phyloP scores from a whole-genome alignment of 2,888 invertebrate species.

The Calameuta idolon region DNA sequence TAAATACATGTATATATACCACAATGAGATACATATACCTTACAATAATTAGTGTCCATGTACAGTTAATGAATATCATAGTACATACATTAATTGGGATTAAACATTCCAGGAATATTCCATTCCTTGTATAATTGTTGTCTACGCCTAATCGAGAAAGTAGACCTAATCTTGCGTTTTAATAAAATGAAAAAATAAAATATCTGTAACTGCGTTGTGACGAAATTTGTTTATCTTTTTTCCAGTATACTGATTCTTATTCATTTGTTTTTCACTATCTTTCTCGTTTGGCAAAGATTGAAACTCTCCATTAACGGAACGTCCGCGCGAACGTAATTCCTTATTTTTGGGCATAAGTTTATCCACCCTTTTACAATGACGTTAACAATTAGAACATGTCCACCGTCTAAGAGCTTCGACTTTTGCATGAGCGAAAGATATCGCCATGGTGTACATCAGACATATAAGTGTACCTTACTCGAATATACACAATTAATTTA shows the following conservation, averaged over 20 bases:
- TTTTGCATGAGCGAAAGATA: neutral
- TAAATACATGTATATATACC: constrained; percentile 11
- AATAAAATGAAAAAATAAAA: neutral
- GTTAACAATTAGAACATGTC: neutral
- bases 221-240: neutral
- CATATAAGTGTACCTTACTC: too few species aligned
- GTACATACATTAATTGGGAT: constrained; percentile 12
- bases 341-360: neutral
- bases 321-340: neutral
- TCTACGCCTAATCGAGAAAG: neutral
- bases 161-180: neutral
- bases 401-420: neutral
- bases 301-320: neutral
- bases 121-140: neutral
- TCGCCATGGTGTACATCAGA: too few species aligned
- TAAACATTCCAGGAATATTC: constrained; percentile 2
- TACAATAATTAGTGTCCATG: constrained; percentile 5
- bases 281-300: neutral
- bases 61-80: constrained; percentile 12
- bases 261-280: neutral
- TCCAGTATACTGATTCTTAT: neutral
- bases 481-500: neutral
- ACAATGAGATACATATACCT: constrained; percentile 15
- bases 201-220: neutral
- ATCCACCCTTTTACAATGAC: neutral